Base-by-base conservation (phyloP, 2,888 invertebrate genomes). In the Miltochrista miniata region DNA sequence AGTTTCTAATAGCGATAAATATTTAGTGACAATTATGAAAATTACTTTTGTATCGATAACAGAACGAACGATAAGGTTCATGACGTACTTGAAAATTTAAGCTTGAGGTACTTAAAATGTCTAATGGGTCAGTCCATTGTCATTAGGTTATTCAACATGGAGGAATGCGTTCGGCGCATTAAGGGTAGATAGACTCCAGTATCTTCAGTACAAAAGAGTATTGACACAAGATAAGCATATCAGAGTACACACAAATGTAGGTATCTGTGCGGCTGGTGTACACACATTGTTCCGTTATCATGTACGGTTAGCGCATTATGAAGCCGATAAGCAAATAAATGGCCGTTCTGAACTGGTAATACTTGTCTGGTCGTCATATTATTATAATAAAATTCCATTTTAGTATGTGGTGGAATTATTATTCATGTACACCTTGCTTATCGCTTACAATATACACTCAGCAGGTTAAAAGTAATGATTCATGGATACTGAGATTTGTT, bases 161-260 rank as follows among this genome's bases (percentile, higher is more conserved):
- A 83, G 81, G 89, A 90, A 90, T 90, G 88, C 74, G 81, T 71
- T 73, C 75, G 76, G 67, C 76, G 78, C 88, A 88, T 90, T 89
- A 87, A 82, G 83, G 85, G 83, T 82, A 87, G 87, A 90, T 82
- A 87, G 86, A 79, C 84, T 86, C 76, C 83, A 85, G 80, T 90
- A 89, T 90, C 90, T 83, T 68, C 73, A 74, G 82, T 83, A 90
- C 90, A 91, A 90, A 90, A 88, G 90, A 87, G 85, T 90, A 90
- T 90, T 90, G 90, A 90, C 90, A 85, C 72, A 76, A 50, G 90
- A 90, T 90, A 90, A 89, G 83, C 83, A 67, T 90, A 89, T 90
- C 89, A 82, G 74, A 75, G 74, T 83, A 74, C 81, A 80, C 76
- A 84, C 82, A 84, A 83, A 86, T 85, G 84, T 83, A 77, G 65